Conservation (phyloP, 2,888 invertebrate species). For the Troides aeacus region DNA sequence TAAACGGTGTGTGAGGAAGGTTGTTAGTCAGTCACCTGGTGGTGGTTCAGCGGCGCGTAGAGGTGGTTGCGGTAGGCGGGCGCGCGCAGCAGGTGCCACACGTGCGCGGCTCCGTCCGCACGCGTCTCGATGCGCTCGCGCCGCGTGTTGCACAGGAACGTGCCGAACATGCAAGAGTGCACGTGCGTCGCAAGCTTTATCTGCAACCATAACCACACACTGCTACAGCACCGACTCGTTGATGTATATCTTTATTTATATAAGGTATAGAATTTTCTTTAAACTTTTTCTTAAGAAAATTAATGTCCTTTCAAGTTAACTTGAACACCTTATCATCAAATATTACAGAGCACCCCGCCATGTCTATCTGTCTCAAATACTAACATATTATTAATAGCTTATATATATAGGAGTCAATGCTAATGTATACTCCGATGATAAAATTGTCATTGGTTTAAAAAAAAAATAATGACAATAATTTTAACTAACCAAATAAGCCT, state of each 20-base stretch:
- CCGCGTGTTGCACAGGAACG: conserved; percentile 94
- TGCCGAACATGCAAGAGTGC: conserved; percentile 97
- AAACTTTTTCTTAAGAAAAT: too few relatives aligned
- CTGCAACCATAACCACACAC: conserved; percentile 63
- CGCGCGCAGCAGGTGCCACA: conserved; percentile 92
- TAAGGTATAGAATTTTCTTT: neutral
- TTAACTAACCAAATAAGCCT: conserved; percentile 91
- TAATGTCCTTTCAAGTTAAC: too few relatives aligned
- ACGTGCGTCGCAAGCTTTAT: conserved; percentile 97
- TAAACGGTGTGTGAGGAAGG: too few relatives aligned
- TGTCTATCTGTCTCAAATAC: too few relatives aligned
- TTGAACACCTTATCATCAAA: too few relatives aligned
- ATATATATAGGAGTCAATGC: too few relatives aligned
- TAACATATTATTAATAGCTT: too few relatives aligned
- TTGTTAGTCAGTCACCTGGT: neutral
- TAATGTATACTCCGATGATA: too few relatives aligned
- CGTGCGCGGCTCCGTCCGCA: conserved; percentile 86
- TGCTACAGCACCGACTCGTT: neutral
- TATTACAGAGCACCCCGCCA: too few relatives aligned
- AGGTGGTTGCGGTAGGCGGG: conserved; percentile 92
- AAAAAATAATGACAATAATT: neutral
- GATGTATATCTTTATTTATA: neutral
- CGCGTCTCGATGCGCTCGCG: conserved; percentile 85
- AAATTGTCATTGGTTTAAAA: neutral
- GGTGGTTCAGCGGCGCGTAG: conserved; percentile 77